phyloP scores from a whole-genome alignment of 2,888 invertebrate species.

The Drosophila mimica region DNA sequence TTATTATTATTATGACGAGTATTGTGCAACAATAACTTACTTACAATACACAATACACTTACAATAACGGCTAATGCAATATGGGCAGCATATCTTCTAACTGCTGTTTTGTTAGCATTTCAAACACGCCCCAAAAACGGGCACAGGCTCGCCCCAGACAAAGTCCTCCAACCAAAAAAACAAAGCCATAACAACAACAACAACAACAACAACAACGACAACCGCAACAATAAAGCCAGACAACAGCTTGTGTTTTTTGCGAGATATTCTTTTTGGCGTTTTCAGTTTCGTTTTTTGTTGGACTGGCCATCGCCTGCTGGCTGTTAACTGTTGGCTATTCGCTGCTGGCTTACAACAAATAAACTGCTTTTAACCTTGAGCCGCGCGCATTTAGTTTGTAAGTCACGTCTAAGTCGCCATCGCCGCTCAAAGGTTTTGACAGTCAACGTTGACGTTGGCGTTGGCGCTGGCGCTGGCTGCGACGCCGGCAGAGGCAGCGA shows the following conservation, averaged over 20 bases:
- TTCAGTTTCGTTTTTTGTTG: constrained; percentile 67
- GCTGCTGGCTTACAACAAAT: constrained; percentile 68
- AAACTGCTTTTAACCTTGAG: constrained; percentile 82
- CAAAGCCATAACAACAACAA: constrained; percentile 36
- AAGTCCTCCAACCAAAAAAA: constrained; percentile 50
- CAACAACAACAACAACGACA: constrained; percentile 25
- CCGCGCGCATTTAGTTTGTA: constrained; percentile 83
- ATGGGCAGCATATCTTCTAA: constrained; percentile 58
- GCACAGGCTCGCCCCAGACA: constrained; percentile 46
- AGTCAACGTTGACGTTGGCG: constrained; percentile 29
- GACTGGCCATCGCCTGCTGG: constrained; percentile 34
- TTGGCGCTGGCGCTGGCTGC: constrained; percentile 38
- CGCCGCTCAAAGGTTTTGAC: constrained; percentile 66
- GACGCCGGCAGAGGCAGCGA: background rate
- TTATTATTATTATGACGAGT: constrained; percentile 1
- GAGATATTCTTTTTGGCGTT: constrained; percentile 72
- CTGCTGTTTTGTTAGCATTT: constrained; percentile 67
- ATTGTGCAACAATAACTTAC: constrained; percentile 51
- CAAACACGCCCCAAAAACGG: constrained; percentile 62
- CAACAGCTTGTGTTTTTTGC: constrained; percentile 53
- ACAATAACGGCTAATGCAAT: constrained; percentile 63
- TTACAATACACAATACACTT: background rate
- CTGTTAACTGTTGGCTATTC: constrained; percentile 37
- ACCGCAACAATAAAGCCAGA: constrained; percentile 34
- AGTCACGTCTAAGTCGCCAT: constrained; percentile 83